Conservation (phyloP, 1,140 invertebrate genomes). For the Planococcus citri region DNA sequence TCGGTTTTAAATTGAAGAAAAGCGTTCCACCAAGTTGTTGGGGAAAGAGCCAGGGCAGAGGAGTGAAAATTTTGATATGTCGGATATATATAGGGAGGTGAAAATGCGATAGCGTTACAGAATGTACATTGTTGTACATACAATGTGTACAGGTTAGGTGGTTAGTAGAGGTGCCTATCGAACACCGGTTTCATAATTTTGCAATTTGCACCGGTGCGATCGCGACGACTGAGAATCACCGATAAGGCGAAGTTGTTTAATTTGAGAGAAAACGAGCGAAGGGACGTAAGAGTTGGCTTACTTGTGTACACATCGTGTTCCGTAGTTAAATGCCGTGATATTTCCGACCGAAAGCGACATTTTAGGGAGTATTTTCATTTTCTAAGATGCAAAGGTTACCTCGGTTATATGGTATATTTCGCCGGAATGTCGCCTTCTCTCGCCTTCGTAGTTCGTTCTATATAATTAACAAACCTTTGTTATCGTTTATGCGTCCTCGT, state of each 20-base stretch:
- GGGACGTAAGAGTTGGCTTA: neutral
- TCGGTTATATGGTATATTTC: conserved; percentile 3
- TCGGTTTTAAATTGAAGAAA: no score
- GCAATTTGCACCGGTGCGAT: no score
- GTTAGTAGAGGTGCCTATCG: no score
- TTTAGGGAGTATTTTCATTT: conserved; percentile 7
- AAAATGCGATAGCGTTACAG: neutral
- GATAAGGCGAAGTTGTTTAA: conserved; percentile 1
- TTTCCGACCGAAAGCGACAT: conserved; percentile 5
- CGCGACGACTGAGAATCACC: conserved; percentile 1
- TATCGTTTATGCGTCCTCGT: neutral
- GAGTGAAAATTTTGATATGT: neutral
- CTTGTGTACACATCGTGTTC: neutral
- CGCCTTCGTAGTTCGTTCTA: no score
- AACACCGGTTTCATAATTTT: neutral
- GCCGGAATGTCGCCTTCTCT: conserved; percentile 4
- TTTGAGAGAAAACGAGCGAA: neutral
- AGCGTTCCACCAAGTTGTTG: no score
- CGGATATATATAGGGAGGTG: neutral
- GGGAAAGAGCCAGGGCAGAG: no score
- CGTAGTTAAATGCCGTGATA: conserved; percentile 1
- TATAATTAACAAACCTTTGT: conserved; percentile 8
- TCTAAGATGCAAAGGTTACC: conserved; percentile 1
- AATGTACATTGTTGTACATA: no score
- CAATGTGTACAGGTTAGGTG: neutral